Percentiles rank a stretch among this genome's conserved stretches.
Conservation (phyloP, 1,140 invertebrate species). For the Sycophaga agraensis region DNA sequence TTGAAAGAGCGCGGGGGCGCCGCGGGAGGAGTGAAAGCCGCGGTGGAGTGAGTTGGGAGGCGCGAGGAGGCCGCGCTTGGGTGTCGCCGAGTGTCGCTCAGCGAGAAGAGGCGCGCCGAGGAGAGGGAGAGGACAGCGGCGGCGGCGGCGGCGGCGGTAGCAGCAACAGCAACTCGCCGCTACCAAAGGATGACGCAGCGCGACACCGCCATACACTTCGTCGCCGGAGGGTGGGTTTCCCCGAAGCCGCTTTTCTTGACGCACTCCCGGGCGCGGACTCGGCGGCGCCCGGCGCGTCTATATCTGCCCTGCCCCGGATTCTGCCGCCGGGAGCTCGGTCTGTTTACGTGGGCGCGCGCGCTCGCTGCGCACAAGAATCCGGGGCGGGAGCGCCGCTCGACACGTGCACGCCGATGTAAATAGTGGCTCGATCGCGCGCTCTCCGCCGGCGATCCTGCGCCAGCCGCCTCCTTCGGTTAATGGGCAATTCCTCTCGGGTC, state of each 20-base stretch:
- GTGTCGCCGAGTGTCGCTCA: too few species aligned
- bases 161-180: slow-evolving; percentile 5
- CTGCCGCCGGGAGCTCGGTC: background rate
- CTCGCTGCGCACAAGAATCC: too few species aligned
- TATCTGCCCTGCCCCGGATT: background rate
- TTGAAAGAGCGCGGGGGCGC: too few species aligned
- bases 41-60: too few species aligned
- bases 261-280: background rate
- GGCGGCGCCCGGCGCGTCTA: background rate
- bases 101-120: too few species aligned
- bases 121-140: too few species aligned
- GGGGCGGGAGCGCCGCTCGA: background rate
- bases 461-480: too few species aligned
- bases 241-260: too few species aligned
- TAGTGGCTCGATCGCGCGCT: background rate
- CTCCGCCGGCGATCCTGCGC: too few species aligned
- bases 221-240: slow-evolving; percentile 79
- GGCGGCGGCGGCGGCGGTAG: background rate
- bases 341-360: background rate
- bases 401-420: slow-evolving; percentile 12
- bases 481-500: too few species aligned
- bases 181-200: slow-evolving; percentile 66
- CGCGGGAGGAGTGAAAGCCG: too few species aligned
- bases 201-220: slow-evolving; percentile 82
- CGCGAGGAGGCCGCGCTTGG: too few species aligned